Evolutionary conservation across 2,888 invertebrate species (phyloP).

Genomic region (Neuroscelio doddi): DNA sequence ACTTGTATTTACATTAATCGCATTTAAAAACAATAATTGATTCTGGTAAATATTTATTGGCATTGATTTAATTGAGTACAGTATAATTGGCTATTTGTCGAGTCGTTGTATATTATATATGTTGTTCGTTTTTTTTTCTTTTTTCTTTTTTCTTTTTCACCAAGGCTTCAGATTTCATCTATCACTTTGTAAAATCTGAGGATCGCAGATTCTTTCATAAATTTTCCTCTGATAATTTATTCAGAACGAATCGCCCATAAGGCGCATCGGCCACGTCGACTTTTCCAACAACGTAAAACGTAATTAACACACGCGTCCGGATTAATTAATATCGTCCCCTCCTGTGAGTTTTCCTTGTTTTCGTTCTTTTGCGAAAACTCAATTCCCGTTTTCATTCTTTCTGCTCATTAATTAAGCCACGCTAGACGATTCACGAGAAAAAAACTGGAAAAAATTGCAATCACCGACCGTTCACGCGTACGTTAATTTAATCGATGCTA

Average conservation of each 20-base stretch:
- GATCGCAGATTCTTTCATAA: constrained; percentile 13
- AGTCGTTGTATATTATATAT: too few relatives aligned
- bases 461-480: too few relatives aligned
- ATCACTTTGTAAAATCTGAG: constrained; percentile 22
- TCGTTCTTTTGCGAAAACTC: constrained; percentile 25
- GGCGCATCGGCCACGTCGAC: constrained; percentile 11
- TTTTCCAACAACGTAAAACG: constrained; percentile 20
- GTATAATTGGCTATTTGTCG: too few relatives aligned
- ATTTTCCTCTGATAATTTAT: constrained; percentile 19
- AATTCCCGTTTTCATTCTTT: constrained; percentile 22
- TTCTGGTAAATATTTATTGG: too few relatives aligned
- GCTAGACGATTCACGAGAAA: constrained; percentile 3
- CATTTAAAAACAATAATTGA: too few relatives aligned
- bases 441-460: neutral
- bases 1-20: too few relatives aligned
- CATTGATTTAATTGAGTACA: too few relatives aligned
- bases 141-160: too few relatives aligned
- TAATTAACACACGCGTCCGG: constrained; percentile 38
- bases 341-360: constrained; percentile 16
- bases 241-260: constrained; percentile 29
- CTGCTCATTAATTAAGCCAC: constrained; percentile 31
- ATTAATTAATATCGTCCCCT: constrained; percentile 38
- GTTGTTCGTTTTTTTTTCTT: too few relatives aligned
- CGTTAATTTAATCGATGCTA: too few relatives aligned
- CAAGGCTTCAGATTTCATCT: constrained; percentile 5